Conservation (phyloP, 2,113 vertebrate species). For the Oxyura jamaicensis region DNA sequence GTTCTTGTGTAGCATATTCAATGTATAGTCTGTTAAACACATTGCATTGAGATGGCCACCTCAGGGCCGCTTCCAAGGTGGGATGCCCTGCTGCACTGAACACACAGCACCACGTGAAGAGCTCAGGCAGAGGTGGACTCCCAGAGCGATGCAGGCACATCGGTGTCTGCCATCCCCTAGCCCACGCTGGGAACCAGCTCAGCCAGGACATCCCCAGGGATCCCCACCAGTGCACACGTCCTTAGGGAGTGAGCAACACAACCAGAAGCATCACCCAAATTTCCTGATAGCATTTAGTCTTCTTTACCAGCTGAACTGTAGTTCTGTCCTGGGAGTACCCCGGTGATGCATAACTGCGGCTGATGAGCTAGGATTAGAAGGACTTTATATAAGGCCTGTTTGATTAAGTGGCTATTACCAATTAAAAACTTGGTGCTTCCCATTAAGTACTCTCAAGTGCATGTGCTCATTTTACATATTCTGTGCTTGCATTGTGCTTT, state of each 20-base stretch:
- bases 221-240: neutral
- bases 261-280: neutral
- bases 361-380: constrained; percentile 43
- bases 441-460: constrained; percentile 3
- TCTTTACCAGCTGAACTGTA: neutral
- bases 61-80: neutral
- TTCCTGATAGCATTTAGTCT: neutral
- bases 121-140: neutral
- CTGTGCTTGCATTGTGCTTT: neutral
- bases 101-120: fast-evolving
- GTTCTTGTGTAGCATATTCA: neutral
- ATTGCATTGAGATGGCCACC: neutral
- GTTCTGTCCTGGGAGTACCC: constrained; percentile 32
- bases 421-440: constrained; percentile 47
- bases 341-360: neutral
- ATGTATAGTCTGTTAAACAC: neutral
- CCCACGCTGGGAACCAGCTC: neutral
- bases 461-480: constrained; percentile 24
- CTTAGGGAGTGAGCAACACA: neutral
- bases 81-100: neutral
- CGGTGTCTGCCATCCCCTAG: neutral
- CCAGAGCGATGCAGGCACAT: fast-evolving
- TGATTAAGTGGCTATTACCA: constrained; percentile 60
- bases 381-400: constrained; percentile 39
- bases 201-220: fast-evolving